Evolutionary conservation across 2,888 invertebrate genomes (phyloP).

Genomic region (Abrostola triplasia): DNA sequence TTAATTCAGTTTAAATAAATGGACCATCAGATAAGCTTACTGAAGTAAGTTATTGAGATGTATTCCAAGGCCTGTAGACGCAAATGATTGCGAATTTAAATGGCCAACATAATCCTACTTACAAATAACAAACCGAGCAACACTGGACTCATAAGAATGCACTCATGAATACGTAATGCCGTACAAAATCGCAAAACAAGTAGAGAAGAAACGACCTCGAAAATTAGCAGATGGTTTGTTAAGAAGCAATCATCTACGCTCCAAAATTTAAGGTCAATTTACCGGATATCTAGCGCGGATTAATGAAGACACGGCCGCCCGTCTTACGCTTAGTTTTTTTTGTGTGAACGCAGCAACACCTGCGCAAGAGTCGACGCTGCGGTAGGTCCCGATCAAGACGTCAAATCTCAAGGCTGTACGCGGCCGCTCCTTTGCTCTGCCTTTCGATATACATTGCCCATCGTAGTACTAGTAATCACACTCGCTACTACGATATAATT

Average conservation of each 20-base stretch:
- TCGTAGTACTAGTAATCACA: conserved; percentile 72
- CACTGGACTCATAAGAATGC: conserved; percentile 40
- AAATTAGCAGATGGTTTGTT: conserved; percentile 36
- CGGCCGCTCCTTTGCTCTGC: conserved; percentile 74
- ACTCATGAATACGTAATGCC: conserved; percentile 41
- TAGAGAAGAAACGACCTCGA: conserved; percentile 27
- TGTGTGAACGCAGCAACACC: conserved; percentile 79
- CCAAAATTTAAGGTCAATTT: conserved; percentile 74
- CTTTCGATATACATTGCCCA: conserved; percentile 81
- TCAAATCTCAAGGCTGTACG: conserved; percentile 86
- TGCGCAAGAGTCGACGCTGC: conserved; percentile 83
- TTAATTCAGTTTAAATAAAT: conserved; percentile 43
- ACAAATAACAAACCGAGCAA: conserved; percentile 23
- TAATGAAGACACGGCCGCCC: conserved; percentile 78
- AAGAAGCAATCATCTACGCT: conserved; percentile 50
- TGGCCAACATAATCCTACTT: conserved; percentile 33
- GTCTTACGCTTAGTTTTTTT: conserved; percentile 84
- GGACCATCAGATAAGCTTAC: conserved; percentile 35
- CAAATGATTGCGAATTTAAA: conserved; percentile 36
- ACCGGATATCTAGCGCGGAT: conserved; percentile 72
- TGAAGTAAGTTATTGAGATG: conserved; percentile 33
- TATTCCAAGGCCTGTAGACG: conserved; percentile 29
- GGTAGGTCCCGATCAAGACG: conserved; percentile 88
- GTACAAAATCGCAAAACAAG: conserved; percentile 40
- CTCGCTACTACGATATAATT: conserved; percentile 69